Percentiles rank a stretch among this genome's conserved stretches.
These are phyloP conservation scores for Formicarius rufipectus DNA, from an alignment of 2,113 vertebrate genomes.

Conservation along the genomic window DNA sequence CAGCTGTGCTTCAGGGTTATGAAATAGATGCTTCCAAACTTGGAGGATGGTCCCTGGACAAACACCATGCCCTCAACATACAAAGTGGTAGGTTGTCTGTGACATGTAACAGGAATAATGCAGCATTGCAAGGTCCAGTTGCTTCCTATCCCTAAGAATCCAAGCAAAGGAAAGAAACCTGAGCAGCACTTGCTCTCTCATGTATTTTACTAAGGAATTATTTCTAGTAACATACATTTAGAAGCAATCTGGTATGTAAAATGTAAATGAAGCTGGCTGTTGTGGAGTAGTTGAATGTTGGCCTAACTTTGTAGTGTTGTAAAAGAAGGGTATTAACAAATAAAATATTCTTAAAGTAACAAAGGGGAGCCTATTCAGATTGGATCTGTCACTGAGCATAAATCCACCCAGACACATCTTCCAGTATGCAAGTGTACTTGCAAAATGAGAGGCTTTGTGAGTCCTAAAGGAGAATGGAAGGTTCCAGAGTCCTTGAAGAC, in stretches of 20 bases:
- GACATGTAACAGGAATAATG: background rate
- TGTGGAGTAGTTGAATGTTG: background rate
- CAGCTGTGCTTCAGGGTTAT: constrained; percentile 92
- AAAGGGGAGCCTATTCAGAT: background rate
- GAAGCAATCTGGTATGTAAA: background rate
- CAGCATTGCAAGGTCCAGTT: background rate
- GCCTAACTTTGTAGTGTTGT: background rate
- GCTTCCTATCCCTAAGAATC: background rate
- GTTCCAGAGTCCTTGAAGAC: background rate
- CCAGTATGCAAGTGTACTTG: background rate
- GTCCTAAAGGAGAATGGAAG: background rate
- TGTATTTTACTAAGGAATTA: background rate
- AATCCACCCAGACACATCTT: background rate
- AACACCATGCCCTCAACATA: constrained; percentile 95
- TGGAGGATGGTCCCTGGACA: constrained; percentile 94
- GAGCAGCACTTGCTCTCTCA: background rate
- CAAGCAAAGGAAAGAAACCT: background rate
- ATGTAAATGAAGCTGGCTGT: background rate
- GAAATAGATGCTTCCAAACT: constrained; percentile 93
- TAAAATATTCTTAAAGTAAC: background rate
- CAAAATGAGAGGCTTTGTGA: background rate
- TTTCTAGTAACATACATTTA: background rate
- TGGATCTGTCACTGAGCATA: background rate
- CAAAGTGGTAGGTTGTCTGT: constrained; percentile 86
- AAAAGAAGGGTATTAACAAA: background rate